These are phyloP conservation scores for Batillaria attramentaria DNA, from an alignment of 1,140 invertebrate genomes.

Conservation along the genomic window DNA sequence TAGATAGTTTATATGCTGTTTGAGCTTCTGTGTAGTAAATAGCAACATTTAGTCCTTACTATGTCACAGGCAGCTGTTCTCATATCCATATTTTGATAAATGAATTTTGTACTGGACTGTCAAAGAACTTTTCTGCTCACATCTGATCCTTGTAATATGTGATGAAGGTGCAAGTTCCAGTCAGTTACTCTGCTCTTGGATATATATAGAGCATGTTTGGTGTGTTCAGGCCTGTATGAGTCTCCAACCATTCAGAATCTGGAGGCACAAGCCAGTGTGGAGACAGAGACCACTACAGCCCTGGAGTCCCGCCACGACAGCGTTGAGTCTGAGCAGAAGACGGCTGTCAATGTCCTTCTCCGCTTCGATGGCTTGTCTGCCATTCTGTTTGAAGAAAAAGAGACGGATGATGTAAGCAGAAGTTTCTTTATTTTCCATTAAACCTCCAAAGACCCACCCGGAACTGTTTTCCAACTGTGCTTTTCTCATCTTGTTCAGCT, in stretches of 20 bases:
- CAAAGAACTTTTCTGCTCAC: neutral
- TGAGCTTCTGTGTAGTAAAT: too few species aligned
- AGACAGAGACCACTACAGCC: conserved; percentile 39
- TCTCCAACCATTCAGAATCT: conserved; percentile 43
- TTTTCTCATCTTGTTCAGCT: too few species aligned
- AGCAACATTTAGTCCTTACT: too few species aligned
- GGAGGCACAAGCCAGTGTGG: conserved; percentile 33
- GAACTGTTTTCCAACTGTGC: too few species aligned
- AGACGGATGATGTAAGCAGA: conserved; percentile 33
- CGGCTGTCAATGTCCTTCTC: conserved; percentile 49
- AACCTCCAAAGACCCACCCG: too few species aligned
- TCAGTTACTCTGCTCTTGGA: too few species aligned
- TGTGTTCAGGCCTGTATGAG: conserved; percentile 44
- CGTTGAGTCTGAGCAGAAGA: conserved; percentile 41
- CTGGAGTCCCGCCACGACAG: conserved; percentile 32
- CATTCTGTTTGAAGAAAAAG: conserved; percentile 52
- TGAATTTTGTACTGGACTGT: neutral
- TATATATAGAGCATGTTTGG: neutral
- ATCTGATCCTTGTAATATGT: neutral
- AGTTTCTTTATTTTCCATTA: too few species aligned
- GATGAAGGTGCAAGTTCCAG: too few species aligned
- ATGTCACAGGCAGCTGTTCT: neutral
- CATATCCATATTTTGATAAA: neutral
- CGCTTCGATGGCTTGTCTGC: conserved; percentile 58
- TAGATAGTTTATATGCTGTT: too few species aligned